Evolutionary conservation across 2,797 vertebrate species (phyloP).

Genomic region (Lutjanus argentimaculatus): DNA sequence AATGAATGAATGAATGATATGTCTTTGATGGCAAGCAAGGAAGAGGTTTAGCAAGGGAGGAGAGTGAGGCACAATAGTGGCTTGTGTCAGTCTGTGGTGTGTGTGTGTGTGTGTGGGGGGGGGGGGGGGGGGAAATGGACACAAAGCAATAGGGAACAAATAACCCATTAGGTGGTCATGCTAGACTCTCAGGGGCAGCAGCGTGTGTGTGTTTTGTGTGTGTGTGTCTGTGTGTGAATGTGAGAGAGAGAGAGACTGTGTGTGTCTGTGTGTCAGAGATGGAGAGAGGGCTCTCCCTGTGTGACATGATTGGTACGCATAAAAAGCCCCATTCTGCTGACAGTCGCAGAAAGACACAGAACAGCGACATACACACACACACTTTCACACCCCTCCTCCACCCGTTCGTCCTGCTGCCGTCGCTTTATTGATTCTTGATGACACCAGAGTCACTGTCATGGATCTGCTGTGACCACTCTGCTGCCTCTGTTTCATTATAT

Average conservation of each 20-base stretch:
- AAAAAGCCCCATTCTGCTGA: constrained; percentile 80
- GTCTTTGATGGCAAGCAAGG: constrained; percentile 12
- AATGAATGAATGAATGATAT: constrained; percentile 13
- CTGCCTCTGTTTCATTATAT: constrained; percentile 69
- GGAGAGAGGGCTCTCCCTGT: constrained; percentile 60
- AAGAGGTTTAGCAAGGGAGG: background rate
- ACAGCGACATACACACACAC: constrained; percentile 21
- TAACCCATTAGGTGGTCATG: constrained; percentile 69
- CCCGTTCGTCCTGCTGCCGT: constrained; percentile 54
- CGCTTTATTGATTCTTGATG: constrained; percentile 85
- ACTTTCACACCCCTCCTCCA: constrained; percentile 23
- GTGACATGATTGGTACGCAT: constrained; percentile 78
- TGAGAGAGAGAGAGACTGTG: constrained; percentile 27
- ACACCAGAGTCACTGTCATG: constrained; percentile 79
- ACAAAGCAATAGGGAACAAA: constrained; percentile 64
- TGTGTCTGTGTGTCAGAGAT: constrained; percentile 54
- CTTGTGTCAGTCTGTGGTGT: constrained; percentile 15
- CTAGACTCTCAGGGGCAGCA: constrained; percentile 52
- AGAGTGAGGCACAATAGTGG: background rate
- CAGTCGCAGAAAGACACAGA: constrained; percentile 74
- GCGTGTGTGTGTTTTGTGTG: constrained; percentile 23
- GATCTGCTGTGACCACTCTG: constrained; percentile 77
- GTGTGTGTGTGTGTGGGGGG: constrained; percentile 34
- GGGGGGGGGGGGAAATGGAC: constrained; percentile 38
- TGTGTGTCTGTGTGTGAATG: constrained; percentile 45